Percentiles rank a stretch among this genome's conserved stretches.
Evolutionary conservation across 2,888 invertebrate genomes (phyloP).

Genomic region (Temnothorax rugatulus): DNA sequence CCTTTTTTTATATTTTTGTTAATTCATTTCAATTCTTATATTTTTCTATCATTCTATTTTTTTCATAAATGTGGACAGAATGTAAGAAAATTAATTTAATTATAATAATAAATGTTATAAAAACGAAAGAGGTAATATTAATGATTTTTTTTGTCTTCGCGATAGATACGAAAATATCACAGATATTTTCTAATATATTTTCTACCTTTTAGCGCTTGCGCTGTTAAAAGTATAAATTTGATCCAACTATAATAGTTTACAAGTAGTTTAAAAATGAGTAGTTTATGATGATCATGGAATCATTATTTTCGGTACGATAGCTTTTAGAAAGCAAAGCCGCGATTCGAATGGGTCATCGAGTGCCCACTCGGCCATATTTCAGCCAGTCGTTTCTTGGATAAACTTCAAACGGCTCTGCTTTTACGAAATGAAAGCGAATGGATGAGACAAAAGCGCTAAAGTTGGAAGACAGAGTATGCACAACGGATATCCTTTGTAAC

Average conservation of each 20-base stretch:
- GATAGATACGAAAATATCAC: not conserved
- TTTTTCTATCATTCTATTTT: not conserved
- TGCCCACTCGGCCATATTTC: conserved; percentile 54
- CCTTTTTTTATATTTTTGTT: not conserved
- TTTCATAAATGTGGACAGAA: too few relatives aligned
- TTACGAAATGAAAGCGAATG: conserved; percentile 19
- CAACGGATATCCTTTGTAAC: not conserved
- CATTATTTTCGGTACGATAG: not conserved
- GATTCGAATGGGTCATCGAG: conserved; percentile 56
- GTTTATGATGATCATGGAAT: not conserved
- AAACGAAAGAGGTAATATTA: too few relatives aligned
- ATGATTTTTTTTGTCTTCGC: too few relatives aligned
- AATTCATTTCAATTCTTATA: conserved; percentile 1
- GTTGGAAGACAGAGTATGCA: not conserved
- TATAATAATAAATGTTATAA: too few relatives aligned
- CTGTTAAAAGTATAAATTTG: too few relatives aligned
- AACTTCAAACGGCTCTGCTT: conserved; percentile 38
- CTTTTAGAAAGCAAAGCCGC: conserved; percentile 27
- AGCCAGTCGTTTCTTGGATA: conserved; percentile 11
- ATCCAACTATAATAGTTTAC: not conserved
- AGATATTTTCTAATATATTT: not conserved
- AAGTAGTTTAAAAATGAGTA: not conserved
- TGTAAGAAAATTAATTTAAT: too few relatives aligned
- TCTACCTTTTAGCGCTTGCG: not conserved
- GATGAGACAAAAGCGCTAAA: conserved; percentile 28